phyloP scores from a whole-genome alignment of 2,888 invertebrate species.

The Cloeon dipterum region DNA sequence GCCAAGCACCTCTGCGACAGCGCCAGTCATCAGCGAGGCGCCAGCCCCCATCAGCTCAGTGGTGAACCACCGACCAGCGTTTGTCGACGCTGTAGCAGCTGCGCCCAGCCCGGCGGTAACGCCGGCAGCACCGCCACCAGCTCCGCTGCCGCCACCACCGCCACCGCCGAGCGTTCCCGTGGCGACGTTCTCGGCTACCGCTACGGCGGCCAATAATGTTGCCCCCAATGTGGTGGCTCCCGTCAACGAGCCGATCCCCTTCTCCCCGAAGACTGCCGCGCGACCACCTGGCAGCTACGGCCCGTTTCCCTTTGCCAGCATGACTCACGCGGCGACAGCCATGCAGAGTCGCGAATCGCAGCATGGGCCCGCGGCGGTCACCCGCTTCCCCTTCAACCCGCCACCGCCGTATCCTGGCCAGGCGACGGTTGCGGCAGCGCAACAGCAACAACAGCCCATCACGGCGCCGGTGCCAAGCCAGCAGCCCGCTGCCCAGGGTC shows the following conservation, averaged over 20 bases:
- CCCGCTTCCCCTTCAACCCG: constrained; percentile 7
- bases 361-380: constrained; percentile 5
- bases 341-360: constrained; percentile 43
- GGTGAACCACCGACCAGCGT: constrained; percentile 1
- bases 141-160: constrained; percentile 4
- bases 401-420: constrained; percentile 11
- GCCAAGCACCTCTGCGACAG: constrained; percentile 1
- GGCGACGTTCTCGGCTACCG: constrained; percentile 4
- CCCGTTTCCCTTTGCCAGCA: constrained; percentile 71
- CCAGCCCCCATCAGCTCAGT: too few species aligned
- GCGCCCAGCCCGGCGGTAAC: not conserved
- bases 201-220: constrained; percentile 13
- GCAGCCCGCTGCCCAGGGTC: constrained; percentile 12
- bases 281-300: constrained; percentile 20
- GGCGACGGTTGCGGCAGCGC: constrained; percentile 4
- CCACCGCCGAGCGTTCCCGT: too few species aligned
- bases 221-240: constrained; percentile 71
- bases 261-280: constrained; percentile 21
- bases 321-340: constrained; percentile 67
- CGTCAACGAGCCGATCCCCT: constrained; percentile 39
- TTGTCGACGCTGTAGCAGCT: not conserved
- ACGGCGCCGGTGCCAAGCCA: constrained; percentile 20
- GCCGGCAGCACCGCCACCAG: constrained; percentile 1
- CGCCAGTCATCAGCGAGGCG: constrained; percentile 2
- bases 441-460: constrained; percentile 8